Percentiles rank a stretch among this genome's conserved stretches.
Evolutionary conservation across 1,140 invertebrate species (phyloP).

Genomic region (Anthonomus grandis): DNA sequence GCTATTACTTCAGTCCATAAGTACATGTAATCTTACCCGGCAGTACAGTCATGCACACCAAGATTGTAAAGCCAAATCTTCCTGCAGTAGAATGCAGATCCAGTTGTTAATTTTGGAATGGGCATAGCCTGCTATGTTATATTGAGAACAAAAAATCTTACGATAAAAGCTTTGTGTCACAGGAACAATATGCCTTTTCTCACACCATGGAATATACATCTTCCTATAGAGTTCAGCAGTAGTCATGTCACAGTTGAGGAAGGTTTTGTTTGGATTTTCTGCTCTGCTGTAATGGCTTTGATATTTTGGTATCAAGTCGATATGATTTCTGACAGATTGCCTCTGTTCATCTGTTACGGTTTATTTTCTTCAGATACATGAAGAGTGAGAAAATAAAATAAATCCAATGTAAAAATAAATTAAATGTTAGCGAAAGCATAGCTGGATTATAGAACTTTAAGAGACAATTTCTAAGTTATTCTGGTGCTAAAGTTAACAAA

Average conservation of each 20-base stretch:
- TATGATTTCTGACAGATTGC: neutral
- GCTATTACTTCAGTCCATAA: slow-evolving; percentile 22
- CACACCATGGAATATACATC: neutral
- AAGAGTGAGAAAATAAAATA: no score
- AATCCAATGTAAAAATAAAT: no score
- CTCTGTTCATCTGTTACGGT: neutral
- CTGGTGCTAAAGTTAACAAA: no score
- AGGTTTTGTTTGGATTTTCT: neutral
- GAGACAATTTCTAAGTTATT: no score
- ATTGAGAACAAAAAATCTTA: neutral
- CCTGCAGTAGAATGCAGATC: slow-evolving; percentile 16
- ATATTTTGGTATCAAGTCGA: neutral
- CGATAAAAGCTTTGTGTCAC: neutral
- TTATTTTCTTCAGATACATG: no score
- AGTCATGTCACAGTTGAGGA: neutral
- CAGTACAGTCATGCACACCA: slow-evolving; percentile 13
- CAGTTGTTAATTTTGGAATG: slow-evolving; percentile 9
- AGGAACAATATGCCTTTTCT: neutral
- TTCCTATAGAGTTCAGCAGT: no score
- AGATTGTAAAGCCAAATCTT: slow-evolving; percentile 25
- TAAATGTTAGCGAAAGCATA: no score
- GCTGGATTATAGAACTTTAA: no score
- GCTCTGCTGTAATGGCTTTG: neutral
- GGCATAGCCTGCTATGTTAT: slow-evolving; percentile 12
- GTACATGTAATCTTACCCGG: slow-evolving; percentile 16